Percentiles rank a stretch among this genome's conserved stretches.
phyloP scores from a whole-genome alignment of 2,888 invertebrate species.

The Taphrorychus bicolor region DNA sequence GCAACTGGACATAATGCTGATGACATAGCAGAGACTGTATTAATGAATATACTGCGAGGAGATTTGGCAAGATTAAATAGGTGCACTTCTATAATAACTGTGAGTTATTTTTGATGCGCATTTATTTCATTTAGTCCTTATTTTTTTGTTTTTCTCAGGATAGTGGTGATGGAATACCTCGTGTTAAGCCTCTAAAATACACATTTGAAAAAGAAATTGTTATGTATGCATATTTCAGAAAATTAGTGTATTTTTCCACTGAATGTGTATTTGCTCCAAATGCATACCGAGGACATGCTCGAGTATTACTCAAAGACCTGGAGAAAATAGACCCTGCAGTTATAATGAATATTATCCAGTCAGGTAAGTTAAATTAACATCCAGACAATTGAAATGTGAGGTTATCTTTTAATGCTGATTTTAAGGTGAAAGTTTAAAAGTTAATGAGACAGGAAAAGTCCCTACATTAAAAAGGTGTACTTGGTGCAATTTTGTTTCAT shows the following conservation, averaged over 20 bases:
- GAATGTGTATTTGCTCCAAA: slow-evolving; percentile 99
- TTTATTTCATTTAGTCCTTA: not conserved
- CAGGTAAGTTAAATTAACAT: slow-evolving; percentile 64
- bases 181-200: slow-evolving; percentile 96
- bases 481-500: slow-evolving; percentile 89
- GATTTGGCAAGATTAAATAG: slow-evolving; percentile 93
- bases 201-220: slow-evolving; percentile 99
- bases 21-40: slow-evolving; percentile 97
- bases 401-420: slow-evolving; percentile 38
- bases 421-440: slow-evolving; percentile 81
- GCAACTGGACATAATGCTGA: slow-evolving; percentile 98
- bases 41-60: slow-evolving; percentile 97
- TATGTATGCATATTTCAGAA: slow-evolving; percentile 97
- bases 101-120: slow-evolving; percentile 60
- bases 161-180: slow-evolving; percentile 81
- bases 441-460: slow-evolving; percentile 82
- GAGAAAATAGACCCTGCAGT: slow-evolving; percentile 91
- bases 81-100: slow-evolving; percentile 90
- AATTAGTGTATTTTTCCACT: slow-evolving; percentile 96
- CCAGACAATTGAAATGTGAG: not conserved
- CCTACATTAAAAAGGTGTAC: slow-evolving; percentile 82
- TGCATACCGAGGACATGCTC: slow-evolving; percentile 92
- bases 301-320: slow-evolving; percentile 91
- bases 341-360: slow-evolving; percentile 93
- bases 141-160: slow-evolving; percentile 61